Percentiles rank a stretch among this genome's conserved stretches.
phyloP scores from a whole-genome alignment of 2,797 vertebrate genomes.

The Hipposideros larvatus region DNA sequence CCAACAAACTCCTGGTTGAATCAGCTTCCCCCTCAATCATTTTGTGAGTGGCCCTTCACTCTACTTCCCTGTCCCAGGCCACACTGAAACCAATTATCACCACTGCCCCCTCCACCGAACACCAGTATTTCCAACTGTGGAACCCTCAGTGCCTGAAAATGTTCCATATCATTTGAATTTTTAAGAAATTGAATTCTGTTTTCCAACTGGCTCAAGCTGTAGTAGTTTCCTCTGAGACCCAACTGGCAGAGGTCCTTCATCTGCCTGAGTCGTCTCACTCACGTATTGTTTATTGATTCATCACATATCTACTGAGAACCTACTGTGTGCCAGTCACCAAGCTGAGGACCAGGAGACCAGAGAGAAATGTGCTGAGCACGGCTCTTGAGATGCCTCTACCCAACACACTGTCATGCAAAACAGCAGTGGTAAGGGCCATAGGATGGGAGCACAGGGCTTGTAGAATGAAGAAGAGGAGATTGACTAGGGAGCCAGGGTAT shows the following conservation, averaged over 20 bases:
- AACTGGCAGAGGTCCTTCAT: not conserved
- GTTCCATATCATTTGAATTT: not conserved
- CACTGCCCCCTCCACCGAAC: not conserved
- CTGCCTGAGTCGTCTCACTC: not conserved
- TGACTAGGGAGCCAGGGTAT: not conserved
- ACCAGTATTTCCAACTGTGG: not conserved
- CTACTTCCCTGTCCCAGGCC: not conserved
- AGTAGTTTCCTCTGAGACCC: not conserved
- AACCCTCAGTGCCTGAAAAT: not conserved
- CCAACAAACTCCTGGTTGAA: not conserved
- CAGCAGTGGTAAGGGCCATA: rapidly evolving
- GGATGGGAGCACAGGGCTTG: rapidly evolving
- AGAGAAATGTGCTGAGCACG: not conserved
- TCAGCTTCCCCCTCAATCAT: not conserved
- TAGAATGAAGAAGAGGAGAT: rapidly evolving
- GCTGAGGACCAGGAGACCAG: not conserved
- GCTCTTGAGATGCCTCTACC: not conserved
- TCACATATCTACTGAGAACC: not conserved
- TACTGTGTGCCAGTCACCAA: not conserved
- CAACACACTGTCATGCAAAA: rapidly evolving
- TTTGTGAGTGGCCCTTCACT: not conserved
- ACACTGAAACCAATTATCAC: not conserved
- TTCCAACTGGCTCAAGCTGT: not conserved
- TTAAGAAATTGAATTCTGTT: constrained; percentile 6
- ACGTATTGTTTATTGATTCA: not conserved